Evolutionary conservation across 2,888 invertebrate genomes (phyloP), one percentile per base, ranked within the genome.

Genomic region (Caenorhabditis sp.): DNA sequence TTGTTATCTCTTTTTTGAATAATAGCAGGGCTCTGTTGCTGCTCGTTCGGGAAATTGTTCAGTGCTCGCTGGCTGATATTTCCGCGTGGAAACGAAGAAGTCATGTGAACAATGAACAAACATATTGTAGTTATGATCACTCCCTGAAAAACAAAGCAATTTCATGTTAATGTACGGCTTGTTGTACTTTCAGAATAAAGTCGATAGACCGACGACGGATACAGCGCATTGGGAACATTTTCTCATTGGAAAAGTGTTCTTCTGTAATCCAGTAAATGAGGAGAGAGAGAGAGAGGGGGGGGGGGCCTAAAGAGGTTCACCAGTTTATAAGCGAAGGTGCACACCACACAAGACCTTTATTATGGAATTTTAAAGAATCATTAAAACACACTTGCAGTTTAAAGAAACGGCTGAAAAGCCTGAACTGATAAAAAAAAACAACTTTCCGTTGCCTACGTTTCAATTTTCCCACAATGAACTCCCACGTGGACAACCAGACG

Each of bases 21-120:
- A 26, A 62, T 20, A 2, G 62, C 61, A 35, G 43, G 55, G n/a
- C 35, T 45, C 27, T 59, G 59, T 13, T 50, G 59, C 11, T 48
- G 26, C 37, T 55, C n/a, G n/a, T n/a, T n/a, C n/a, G n/a, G n/a
- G n/a, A n/a, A n/a, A n/a, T n/a, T n/a, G 39, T 74, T 61, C n/a
- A 74, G 35, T 30, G 48, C 45, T 37, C 61, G 66, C 27, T 80
- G 77, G 37, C 63, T 59, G 27, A 70, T 76, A 26, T 65, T 65
- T 27, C 80, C 80, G 43, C 58, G 55, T 11, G 80, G 80, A 70
- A 72, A 70, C 15, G 80, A 78, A 11, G 68, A 68, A 7, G 80
- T 78, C 27, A 80, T 52, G 22, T 80, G 72, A 20, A 78, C 72
- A 13, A 80, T 50, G 26, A 77, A 65, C 13, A 77, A 48, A 27